Evolutionary conservation across 2,888 invertebrate genomes (phyloP), one percentile per base, ranked within the genome.

Genomic region (Temnothorax ravouxi): DNA sequence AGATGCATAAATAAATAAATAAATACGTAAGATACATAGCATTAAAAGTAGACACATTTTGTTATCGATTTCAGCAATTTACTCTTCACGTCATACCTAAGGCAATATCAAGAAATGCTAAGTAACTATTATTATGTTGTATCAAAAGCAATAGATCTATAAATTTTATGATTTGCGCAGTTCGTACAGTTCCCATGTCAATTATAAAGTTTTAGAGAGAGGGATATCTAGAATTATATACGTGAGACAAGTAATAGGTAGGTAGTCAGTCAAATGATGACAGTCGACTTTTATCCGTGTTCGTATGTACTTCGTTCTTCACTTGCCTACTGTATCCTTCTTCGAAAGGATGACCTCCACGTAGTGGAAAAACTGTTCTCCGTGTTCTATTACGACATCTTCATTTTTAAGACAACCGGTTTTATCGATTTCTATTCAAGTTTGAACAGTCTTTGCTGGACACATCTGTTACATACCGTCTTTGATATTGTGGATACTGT

Each of bases 211-310:
- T n/a, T 3, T 18, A 34, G 50, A 50, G 69, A n/a, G 69, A 52
- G 69, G 50, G 44, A 47, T 67, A 5, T 18, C 18, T 25, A 47
- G 15, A 47, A 15, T 25, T 47, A 34, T 18, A 52, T 13, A 34
- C 4, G 15, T 13, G n/a, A 69, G 13, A 41, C 18, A 64, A 4
- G 0, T 34, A 34, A 34, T 34, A 6, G 15, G 41, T 41, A 64
- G 64, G n/a, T 29, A 18, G 50, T n/a, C 50, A 52, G 47, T 69
- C 13, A 54, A n/a, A 69, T 69, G 64, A 44, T 64, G 34, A 69
- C 67, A 69, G 69, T 69, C n/a, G 11, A 34, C 50, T 29, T 69
- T 52, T 29, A 34, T 69, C n/a, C 9, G n/a, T 1, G 50, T 11
- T 52, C 34, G 13, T 34, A 34, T 15, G 1, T 34, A 34, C n/a